phyloP scores from a whole-genome alignment of 2,888 invertebrate species.

The Dicyrtoma fusca region DNA sequence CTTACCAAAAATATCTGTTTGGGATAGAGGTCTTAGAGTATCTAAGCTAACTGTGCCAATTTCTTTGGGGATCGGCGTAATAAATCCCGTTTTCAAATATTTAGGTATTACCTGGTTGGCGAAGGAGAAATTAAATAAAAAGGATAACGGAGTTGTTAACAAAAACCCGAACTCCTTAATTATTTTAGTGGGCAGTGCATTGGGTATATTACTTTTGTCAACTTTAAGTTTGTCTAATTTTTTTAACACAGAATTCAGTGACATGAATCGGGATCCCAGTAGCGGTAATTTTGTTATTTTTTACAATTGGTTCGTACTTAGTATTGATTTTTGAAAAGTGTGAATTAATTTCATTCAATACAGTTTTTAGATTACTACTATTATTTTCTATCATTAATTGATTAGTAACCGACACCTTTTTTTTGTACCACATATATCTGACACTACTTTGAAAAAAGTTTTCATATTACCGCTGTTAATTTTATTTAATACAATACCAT shows the following conservation, averaged over 20 bases:
- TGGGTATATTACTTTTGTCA: background rate
- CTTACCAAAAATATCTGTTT: constrained; percentile 11
- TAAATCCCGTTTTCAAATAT: constrained; percentile 3
- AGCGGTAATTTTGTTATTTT: background rate
- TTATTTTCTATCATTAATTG: background rate
- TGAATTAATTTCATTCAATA: background rate
- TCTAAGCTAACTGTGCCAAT: background rate
- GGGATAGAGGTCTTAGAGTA: constrained; percentile 4
- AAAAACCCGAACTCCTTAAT: background rate
- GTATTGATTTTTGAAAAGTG: background rate
- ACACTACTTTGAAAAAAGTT: background rate
- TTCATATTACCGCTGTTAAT: background rate
- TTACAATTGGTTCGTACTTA: background rate
- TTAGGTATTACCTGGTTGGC: background rate
- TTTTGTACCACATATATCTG: background rate
- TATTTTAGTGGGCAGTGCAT: background rate
- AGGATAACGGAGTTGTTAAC: background rate
- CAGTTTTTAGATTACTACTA: background rate
- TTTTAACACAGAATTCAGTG: background rate
- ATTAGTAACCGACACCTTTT: background rate
- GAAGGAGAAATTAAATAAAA: constrained; percentile 5
- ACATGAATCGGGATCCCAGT: background rate
- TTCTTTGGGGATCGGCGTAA: background rate
- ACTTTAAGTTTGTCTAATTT: background rate
- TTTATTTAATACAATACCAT: background rate